Conservation (phyloP, 2,888 invertebrate species). For the Frankliniella fusca region DNA sequence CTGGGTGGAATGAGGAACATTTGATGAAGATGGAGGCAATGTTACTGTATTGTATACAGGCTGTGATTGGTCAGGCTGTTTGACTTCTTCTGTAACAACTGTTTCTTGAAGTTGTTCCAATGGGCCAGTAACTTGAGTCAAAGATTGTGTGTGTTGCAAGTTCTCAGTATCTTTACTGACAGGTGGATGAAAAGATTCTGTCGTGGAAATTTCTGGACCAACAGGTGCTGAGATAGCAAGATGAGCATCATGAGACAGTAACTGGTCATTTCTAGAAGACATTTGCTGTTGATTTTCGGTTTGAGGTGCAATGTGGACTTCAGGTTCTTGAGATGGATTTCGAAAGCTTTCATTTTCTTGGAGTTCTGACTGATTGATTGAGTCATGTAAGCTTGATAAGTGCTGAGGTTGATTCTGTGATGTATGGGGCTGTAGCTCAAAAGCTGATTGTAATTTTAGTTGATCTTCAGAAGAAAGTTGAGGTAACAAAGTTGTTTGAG, state of each 20-base stretch:
- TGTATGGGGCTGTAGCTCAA: neutral
- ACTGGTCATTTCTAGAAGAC: neutral
- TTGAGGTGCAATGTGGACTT: neutral
- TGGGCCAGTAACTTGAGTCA: conserved; percentile 45
- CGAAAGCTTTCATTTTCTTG: neutral
- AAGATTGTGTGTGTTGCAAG: conserved; percentile 41
- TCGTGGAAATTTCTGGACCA: conserved; percentile 39
- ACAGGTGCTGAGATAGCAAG: conserved; percentile 29
- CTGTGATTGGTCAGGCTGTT: conserved; percentile 22
- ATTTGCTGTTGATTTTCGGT: neutral
- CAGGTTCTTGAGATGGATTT: neutral
- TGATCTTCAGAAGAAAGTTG: neutral
- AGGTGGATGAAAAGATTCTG: conserved; percentile 37
- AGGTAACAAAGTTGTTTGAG: too few relatives aligned
- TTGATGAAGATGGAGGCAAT: neutral
- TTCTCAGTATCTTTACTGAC: conserved; percentile 36
- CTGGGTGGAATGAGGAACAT: neutral
- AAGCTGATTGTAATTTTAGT: neutral
- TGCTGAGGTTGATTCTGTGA: neutral
- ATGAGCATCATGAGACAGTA: neutral
- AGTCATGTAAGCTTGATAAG: neutral
- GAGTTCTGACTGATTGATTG: neutral
- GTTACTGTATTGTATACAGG: neutral
- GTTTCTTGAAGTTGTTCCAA: conserved; percentile 39
- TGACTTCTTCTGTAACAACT: conserved; percentile 32